A percentile compares a stretch with the other conserved stretches of the same genome.
phyloP scores from a whole-genome alignment of 2,113 vertebrate genomes.

The Channa argus region DNA sequence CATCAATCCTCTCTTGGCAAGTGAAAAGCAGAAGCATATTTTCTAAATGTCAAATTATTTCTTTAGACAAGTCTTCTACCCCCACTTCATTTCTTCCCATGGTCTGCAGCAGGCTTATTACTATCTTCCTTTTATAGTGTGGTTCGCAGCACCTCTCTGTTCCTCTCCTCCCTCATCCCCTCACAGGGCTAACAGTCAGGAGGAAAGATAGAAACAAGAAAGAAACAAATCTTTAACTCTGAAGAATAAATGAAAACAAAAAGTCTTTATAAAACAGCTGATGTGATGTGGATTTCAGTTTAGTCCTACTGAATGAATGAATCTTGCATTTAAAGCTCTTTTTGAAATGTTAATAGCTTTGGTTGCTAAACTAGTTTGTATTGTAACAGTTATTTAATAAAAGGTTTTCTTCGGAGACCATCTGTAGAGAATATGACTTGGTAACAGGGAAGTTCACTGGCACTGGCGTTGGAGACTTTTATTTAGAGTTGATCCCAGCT shows the following conservation, averaged over 20 bases:
- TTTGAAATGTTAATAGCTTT: neutral
- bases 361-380: neutral
- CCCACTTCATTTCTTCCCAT: conserved; percentile 4
- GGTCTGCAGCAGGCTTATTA: conserved; percentile 17
- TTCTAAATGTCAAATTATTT: conserved; percentile 9
- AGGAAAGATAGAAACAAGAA: conserved; percentile 4
- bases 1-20: neutral
- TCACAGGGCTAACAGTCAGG: conserved; percentile 25
- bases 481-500: conserved; percentile 42
- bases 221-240: conserved; percentile 1
- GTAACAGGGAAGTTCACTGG: conserved; percentile 34
- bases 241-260: neutral
- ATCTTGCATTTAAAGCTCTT: neutral
- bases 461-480: conserved; percentile 35
- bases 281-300: neutral
- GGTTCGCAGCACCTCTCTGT: conserved; percentile 28
- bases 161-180: conserved; percentile 32
- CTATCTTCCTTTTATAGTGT: conserved; percentile 75
- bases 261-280: neutral
- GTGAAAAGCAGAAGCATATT: neutral
- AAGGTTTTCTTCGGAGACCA: neutral
- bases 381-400: too few relatives aligned
- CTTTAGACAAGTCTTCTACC: conserved; percentile 23
- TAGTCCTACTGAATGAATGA: neutral
- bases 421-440: conserved; percentile 9